A percentile compares a stretch with the other conserved stretches of the same genome.
These are phyloP conservation scores for Vipera latastei DNA, from an alignment of 2,797 vertebrate genomes.

Conservation along the genomic window DNA sequence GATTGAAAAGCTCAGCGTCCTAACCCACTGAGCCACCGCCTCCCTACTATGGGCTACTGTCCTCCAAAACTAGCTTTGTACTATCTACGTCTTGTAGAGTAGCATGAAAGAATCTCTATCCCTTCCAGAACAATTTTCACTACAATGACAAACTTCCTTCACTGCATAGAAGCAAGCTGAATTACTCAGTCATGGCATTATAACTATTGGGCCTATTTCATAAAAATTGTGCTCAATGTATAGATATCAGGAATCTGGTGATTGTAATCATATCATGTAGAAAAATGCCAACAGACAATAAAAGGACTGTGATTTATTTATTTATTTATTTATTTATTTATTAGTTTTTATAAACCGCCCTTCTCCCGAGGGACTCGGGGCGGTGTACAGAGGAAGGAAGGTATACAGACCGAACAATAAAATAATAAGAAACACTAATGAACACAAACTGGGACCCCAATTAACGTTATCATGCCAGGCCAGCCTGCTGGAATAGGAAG, in stretches of 20 bases:
- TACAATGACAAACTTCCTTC: background rate
- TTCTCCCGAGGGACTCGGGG: too few species aligned
- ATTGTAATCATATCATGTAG: background rate
- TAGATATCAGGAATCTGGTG: background rate
- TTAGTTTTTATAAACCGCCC: too few species aligned
- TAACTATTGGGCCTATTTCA: background rate
- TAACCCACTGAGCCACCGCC: too few species aligned
- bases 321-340: too few species aligned
- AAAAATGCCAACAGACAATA: background rate
- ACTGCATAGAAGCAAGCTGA: background rate
- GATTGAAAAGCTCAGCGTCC: too few species aligned
- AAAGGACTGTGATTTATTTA: too few species aligned
- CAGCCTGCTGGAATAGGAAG: too few species aligned
- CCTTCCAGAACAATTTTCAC: background rate
- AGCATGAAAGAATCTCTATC: background rate
- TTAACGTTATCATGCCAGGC: too few species aligned
- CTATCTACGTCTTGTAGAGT: background rate
- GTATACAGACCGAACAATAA: too few species aligned
- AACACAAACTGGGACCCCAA: too few species aligned
- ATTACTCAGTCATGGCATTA: background rate
- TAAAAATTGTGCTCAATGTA: background rate
- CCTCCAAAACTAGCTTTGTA: background rate
- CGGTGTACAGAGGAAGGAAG: too few species aligned
- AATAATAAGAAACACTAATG: too few species aligned
- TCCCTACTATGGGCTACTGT: background rate